These are phyloP conservation scores for Aradophagus sp. DNA, from an alignment of 1,140 invertebrate genomes.

Conservation along the genomic window DNA sequence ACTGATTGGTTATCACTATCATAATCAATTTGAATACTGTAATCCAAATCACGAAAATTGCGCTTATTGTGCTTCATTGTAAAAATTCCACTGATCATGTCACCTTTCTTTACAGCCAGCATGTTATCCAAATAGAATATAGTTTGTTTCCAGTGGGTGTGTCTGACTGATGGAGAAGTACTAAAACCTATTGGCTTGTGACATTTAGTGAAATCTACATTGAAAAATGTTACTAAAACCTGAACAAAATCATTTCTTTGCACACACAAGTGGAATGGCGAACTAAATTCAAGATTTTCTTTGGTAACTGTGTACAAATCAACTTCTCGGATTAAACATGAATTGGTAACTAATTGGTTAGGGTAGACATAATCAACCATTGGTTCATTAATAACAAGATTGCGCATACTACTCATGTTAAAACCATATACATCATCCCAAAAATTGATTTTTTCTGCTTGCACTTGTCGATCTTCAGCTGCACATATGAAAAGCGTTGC, in stretches of 20 bases:
- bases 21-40: slow-evolving; percentile 94
- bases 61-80: slow-evolving; percentile 95
- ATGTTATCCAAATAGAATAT: slow-evolving; percentile 99
- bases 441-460: slow-evolving; percentile 99
- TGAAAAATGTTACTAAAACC: slow-evolving; percentile 99
- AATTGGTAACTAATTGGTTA: slow-evolving; percentile 87
- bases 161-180: slow-evolving; percentile 96
- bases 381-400: slow-evolving; percentile 98
- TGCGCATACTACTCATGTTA: slow-evolving; percentile 98
- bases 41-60: slow-evolving; percentile 98
- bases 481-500: slow-evolving; percentile 93
- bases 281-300: slow-evolving; percentile 92
- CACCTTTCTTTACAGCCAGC: slow-evolving; percentile 94
- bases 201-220: slow-evolving; percentile 99
- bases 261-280: slow-evolving; percentile 89
- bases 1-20: slow-evolving; percentile 94
- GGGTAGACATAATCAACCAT: slow-evolving; percentile 98
- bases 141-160: slow-evolving; percentile 99
- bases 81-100: slow-evolving; percentile 94
- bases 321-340: slow-evolving; percentile 93
- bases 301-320: slow-evolving; percentile 98
- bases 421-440: slow-evolving; percentile 99
- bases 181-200: slow-evolving; percentile 99
- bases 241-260: slow-evolving; percentile 98
- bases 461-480: slow-evolving; percentile 98